Base-by-base conservation (phyloP, 1,140 invertebrate species). In the Mizuhopecten yessoensis region DNA sequence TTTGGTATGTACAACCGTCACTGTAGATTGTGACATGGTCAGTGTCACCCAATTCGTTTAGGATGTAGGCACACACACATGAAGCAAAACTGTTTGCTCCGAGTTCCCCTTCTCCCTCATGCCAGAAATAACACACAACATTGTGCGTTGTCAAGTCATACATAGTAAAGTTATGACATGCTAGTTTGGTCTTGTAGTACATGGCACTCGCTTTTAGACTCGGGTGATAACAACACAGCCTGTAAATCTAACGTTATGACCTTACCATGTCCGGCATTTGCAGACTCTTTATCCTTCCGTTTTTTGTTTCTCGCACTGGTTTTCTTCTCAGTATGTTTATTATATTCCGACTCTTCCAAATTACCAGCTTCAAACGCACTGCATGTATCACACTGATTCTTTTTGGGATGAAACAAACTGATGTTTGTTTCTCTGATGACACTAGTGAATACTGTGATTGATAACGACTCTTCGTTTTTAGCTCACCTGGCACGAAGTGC, bases 1-100 rank as follows among this genome's bases (percentile, higher is more conserved):
- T 92, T 88, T 92, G 90, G 34, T 92, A 92, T 0, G 90, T 91
- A 88, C 90, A 92, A 7, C 92, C 90, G 86, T 91, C 90, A 86
- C 87, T 91, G 34, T 91, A 91, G 20, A 91, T 23, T 0, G 87
- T 91, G 20, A 91, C 20, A 17, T 88, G 33, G 39, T 23, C 87
- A 0, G 33, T 34, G 34, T 29, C 36, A 88, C 20, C 33, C 3
- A 34, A 20, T 20, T 33, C 17, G n/a, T 87, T 29, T 33, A 42
- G 33, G 39, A 91, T 36, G 34, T 89, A 89, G 57, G 89, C 88
- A 1, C n/a, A 39, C 17, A 91, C 33, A 34, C 90, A 91, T 0
- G 88, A 89, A 0, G 90, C 90, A 87, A 88, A 91, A 39, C 15
- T 34, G 34, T 89, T 91, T 11, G 87, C 87, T 2, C 17, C n/a